Conservation (phyloP, 2,113 vertebrate species). For the Vimba vimba region DNA sequence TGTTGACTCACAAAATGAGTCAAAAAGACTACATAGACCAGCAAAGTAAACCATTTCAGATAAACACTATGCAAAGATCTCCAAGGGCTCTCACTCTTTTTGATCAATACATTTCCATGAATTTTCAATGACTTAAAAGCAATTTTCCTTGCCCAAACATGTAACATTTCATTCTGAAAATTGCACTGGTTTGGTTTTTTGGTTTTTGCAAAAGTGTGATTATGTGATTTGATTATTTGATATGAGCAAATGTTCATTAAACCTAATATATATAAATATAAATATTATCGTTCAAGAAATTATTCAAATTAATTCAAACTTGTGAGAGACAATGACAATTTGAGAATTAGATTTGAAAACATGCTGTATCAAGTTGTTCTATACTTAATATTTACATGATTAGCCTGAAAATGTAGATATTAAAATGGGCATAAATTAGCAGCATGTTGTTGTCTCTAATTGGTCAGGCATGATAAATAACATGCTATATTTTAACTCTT, state of each 20-base stretch:
- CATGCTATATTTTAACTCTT: too few relatives aligned
- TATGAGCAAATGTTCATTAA: not conserved
- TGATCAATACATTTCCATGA: not conserved
- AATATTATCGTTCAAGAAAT: not conserved
- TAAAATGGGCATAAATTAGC: not conserved
- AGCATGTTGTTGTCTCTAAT: not conserved
- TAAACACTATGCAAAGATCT: not conserved
- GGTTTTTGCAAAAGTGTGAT: not conserved
- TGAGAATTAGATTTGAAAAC: not conserved
- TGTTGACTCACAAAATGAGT: conserved; percentile 20
- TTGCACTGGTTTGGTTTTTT: not conserved
- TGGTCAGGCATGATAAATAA: not conserved
- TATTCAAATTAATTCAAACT: not conserved
- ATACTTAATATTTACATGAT: not conserved
- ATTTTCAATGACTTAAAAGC: not conserved
- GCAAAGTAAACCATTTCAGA: not conserved
- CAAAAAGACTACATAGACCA: conserved; percentile 12
- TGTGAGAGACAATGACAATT: not conserved
- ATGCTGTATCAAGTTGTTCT: too few relatives aligned
- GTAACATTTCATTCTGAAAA: not conserved
- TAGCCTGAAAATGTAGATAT: not conserved
- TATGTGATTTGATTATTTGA: not conserved
- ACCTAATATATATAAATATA: not conserved
- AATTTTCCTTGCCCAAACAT: not conserved
- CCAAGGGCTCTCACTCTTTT: not conserved